Evolutionary conservation across 2,888 invertebrate species (phyloP), one percentile per base, ranked within the genome.

Genomic region (Caenorhabditis uteleia): DNA sequence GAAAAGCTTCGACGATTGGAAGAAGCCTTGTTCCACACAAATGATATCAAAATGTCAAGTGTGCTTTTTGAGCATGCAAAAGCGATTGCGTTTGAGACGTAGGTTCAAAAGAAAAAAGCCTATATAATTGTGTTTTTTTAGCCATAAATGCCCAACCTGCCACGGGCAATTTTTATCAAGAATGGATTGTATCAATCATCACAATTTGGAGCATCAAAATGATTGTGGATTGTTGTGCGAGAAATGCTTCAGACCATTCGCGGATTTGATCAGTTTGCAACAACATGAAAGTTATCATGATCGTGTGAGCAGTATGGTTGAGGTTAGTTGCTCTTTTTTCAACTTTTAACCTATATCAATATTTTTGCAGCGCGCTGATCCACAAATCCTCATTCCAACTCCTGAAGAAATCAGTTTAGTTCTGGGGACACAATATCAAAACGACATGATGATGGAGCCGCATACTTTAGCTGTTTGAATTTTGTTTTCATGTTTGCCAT

Each of bases 121-220:
- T n/a, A 29, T 36, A 8, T 27, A 10, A 21, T 5, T 25, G 38
- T 18, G 21, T 25, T 14, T n/a, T 48, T 64, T 2, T n/a, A 75
- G 75, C 33, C 80, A 72, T 56, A 79, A 81, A 29, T 82, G 82
- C 46, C 82, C 82, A 12, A 29, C 76, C 7, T 82, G 82, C 68
- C 79, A 81, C 45, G 31, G 60, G 3, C 54, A 60, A 12, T 83
- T 82, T 62, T 60, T 72, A 50, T 75, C 78, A 12, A 60, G 79
- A n/a, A 14, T 60, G 26, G 82, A 82, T 43, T 80, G 80, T 58
- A 18, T 46, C 5, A 76, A 75, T 14, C 82, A 82, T 55, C 45
- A 68, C 21, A 68, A 62, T 7, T 26, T 72, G 2, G 78, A 78
- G 20, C 82, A 82, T 55, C 31, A 29, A 10, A 14, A 14, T 14